Conservation (phyloP, 2,888 invertebrate species). For the Biston stratarius region DNA sequence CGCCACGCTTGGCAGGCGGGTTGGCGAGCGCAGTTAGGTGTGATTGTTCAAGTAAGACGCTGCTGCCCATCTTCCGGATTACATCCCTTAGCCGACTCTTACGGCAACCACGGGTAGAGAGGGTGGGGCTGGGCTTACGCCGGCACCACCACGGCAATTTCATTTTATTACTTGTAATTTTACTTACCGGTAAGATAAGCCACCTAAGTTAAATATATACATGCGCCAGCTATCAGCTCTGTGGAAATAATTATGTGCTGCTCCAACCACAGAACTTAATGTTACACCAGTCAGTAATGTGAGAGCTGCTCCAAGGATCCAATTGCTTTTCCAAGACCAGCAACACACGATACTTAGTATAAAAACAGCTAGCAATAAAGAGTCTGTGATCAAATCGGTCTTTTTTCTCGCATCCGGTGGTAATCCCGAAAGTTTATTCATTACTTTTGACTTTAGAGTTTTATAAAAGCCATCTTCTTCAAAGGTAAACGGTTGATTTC, state of each 20-base stretch:
- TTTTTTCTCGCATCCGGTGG: conserved; percentile 65
- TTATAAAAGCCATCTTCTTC: conserved; percentile 91
- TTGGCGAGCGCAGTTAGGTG: no score
- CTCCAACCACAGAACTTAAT: conserved; percentile 78
- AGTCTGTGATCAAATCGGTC: conserved; percentile 69
- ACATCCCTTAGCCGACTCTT: no score
- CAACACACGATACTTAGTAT: conserved; percentile 62
- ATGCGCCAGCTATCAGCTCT: conserved; percentile 92
- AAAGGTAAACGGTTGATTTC: conserved; percentile 91
- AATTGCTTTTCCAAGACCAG: conserved; percentile 65
- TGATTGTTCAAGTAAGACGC: no score
- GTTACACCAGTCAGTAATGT: conserved; percentile 60
- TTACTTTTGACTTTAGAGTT: conserved; percentile 88
- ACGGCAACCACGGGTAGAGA: no score
- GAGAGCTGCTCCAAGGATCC: conserved; percentile 58
- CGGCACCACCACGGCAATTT: no score
- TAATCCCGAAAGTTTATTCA: conserved; percentile 84
- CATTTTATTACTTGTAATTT: no score
- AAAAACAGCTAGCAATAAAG: conserved; percentile 59
- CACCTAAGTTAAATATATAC: conserved; percentile 91
- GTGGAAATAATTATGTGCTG: conserved; percentile 94
- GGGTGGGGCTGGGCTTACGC: no score
- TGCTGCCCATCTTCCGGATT: no score
- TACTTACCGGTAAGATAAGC: conserved; percentile 88
- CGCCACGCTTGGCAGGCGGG: no score